Evolutionary conservation across 2,797 vertebrate genomes (phyloP).

Genomic region (Danio tinwini): DNA sequence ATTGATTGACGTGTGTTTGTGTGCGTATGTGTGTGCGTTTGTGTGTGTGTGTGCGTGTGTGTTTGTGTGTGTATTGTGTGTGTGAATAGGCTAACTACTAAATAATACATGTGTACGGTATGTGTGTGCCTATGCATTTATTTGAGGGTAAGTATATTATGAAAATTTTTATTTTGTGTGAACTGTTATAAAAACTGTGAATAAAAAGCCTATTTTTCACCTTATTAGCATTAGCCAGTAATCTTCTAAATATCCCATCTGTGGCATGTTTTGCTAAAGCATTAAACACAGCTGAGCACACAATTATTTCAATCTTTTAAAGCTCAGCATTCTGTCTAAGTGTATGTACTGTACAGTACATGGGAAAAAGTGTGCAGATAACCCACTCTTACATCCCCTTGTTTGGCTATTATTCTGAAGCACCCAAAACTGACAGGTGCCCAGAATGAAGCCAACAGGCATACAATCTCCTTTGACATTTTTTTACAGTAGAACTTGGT

Average conservation of each 20-base stretch:
- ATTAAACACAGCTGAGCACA: conserved; percentile 27
- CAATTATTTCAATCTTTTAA: conserved; percentile 6
- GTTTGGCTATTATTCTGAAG: background rate
- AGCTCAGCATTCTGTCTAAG: background rate
- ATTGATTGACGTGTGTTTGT: no score
- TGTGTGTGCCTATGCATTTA: no score
- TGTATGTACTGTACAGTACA: background rate
- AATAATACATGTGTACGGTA: no score
- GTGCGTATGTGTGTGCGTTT: no score
- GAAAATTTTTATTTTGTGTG: no score
- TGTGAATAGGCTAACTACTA: no score
- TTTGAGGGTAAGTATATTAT: no score
- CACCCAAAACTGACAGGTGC: background rate
- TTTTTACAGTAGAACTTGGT: background rate
- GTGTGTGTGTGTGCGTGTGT: no score
- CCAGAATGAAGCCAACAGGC: background rate
- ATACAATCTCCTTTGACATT: background rate
- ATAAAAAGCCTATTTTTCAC: background rate
- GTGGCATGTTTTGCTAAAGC: conserved; percentile 14
- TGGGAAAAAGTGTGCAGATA: background rate
- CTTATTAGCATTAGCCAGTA: background rate
- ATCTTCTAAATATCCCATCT: conserved; percentile 29
- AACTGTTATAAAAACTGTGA: no score
- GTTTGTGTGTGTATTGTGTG: no score
- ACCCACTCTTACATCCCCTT: background rate